Base-by-base conservation (phyloP, 2,113 vertebrate species). In the Fulmarus glacialis region DNA sequence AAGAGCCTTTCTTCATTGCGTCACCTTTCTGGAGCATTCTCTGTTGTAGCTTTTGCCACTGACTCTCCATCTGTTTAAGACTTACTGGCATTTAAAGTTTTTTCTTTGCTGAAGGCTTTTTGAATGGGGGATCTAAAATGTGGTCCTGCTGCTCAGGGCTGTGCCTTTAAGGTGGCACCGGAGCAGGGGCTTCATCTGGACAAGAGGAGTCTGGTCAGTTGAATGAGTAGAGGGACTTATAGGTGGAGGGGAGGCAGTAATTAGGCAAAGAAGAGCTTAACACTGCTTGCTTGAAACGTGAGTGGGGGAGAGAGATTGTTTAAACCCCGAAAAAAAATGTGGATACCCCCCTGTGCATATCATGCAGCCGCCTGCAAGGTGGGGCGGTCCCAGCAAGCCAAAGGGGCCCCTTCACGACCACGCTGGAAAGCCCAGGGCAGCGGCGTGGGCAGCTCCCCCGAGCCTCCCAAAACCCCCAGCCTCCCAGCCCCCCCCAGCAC, bases 401-500 rank as follows among this genome's bases (percentile, higher is more conserved):
- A 74, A 82, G 48, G 8, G 16, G 18, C 48, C 36, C 15, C 1
- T 22, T 40, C 29, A 27, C 6, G 2, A 40, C 38, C 12, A 12
- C 5, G 4, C 20, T 43, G 85, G 53, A 53, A 63, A 77, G 24
- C 34, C 26, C 53, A 70, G 58, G 48, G 38, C 40, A 63, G 62
- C 3, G 3, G 43, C 0, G 0, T 19, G 7, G 24, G 38, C 50
- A 60, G 73, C 36, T 62, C 26, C 43, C 13, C 18, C 56, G 60
- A 50, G 8, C n/a, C 6, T 85, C 63, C 75, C 4, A 1, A 40
- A 40, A 40, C 43, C 13, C 18, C 56, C 64, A 45, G 7, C n/a
- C 6, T 85, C 63, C 75, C 4, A 1, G 27, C 48, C 24, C 4
- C 27, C 17, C 12, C 8, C 1, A 36, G 45, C 55, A 43, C 48